Base-by-base conservation (phyloP, 1,140 invertebrate species). In the Cydia fagiglandana region DNA sequence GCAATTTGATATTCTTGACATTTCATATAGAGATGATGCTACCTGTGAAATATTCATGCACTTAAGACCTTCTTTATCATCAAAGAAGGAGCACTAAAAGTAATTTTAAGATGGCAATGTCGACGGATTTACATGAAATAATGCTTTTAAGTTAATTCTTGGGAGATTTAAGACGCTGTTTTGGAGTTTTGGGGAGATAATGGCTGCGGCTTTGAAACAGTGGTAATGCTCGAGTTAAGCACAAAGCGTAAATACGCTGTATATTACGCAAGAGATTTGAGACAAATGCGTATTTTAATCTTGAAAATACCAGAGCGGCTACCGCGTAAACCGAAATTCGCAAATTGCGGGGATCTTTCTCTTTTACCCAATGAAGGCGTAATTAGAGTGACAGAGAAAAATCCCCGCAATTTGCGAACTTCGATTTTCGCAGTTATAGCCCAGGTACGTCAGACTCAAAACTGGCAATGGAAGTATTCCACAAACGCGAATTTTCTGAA, bases 51-150 rank as follows among this genome's bases (percentile, higher is more conserved):
- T 12, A 24, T 4, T 24, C 9, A 3, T 61, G 56, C 20, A 24
- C 20, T 10, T 61, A 3, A 10, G 20, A 61, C 56, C 7, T 61
- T 45, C 47, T 50, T 50, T 53, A 75, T 73, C 61, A 70, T 75
- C 47, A 64, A 34, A 70, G 70, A 45, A 61, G 9, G 73, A 53
- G 30, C 75, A 75, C 50, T 74, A 76, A 76, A 76, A 74, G 78
- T 79, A 79, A 79, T 79, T 79, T 79, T 75, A 76, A 76, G 76
- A 73, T 53, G 24, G 66, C 64, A 41, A 76, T 76, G 75, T 73
- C 28, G 38, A 17, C 61, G 78, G 75, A 79, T 78, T 75, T 78
- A 78, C 77, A 78, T 78, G 77, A 68, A 76, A 79, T 50, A 74
- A 64, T 64, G 47, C 73, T 53, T 61, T 75, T 38, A 38, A 73